Evolutionary conservation across 2,888 invertebrate species (phyloP), one percentile per base, ranked within the genome.

Genomic region (Dendrolimus houi): DNA sequence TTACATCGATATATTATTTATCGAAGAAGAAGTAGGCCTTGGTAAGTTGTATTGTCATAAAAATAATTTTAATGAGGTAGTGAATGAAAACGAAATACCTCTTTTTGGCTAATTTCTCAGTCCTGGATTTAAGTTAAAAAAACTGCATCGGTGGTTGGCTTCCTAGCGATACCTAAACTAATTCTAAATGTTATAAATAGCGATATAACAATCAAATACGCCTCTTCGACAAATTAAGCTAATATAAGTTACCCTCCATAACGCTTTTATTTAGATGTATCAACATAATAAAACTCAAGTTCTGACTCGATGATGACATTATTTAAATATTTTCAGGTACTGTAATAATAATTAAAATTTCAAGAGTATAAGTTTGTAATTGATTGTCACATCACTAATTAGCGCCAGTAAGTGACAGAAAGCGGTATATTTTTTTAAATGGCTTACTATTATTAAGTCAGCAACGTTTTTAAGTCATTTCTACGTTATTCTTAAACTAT

Each of bases 101-200:
- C 66, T 12, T 52, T 57, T 53, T 52, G 14, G 57, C 56, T 58
- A 17, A 54, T 54, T 53, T 29, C 52, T 10, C 54, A 54, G 29
- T 54, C 29, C 12, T 10, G 47, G 47, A 47, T 47, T 47, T 47
- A 6, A 29, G 29, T 29, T 47, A 6, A 47, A 47, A 57, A 52
- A 17, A 55, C 54, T 47, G 55, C 54, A 53, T 57, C 52, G 52
- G 53, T 73, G 81, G 80, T 81, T 83, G 83, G 80, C 65, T 81
- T 47, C 9, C 88, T 89, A 88, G 88, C 88, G 88, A 82, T 78
- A 77, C 75, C 87, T 88, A 89, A 77, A 76, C 86, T 87, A 86
- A 76, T 65, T 58, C 58, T 54, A 55, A 7, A 62, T 60, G 63
- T 69, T 71, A 64, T 68, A 70, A 47, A 47, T 12, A 47, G 12